A percentile compares a stretch with the other conserved stretches of the same genome.
phyloP scores from a whole-genome alignment of 2,888 invertebrate genomes.

The Drosophila imparisetae region DNA sequence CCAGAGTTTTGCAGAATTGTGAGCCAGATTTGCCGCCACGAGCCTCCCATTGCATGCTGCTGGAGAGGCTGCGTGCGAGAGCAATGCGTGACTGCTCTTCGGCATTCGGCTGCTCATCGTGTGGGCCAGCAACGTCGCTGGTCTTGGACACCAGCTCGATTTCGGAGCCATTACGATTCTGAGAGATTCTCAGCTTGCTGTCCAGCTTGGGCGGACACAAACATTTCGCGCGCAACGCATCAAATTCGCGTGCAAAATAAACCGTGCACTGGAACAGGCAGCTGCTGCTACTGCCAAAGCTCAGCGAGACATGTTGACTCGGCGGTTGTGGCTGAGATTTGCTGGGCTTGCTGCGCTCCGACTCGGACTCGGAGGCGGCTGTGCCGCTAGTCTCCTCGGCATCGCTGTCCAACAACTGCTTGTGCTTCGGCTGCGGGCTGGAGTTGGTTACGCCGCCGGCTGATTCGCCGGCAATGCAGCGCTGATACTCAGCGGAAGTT shows the following conservation, averaged over 20 bases:
- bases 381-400: constrained; percentile 67
- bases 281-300: constrained; percentile 88
- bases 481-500: constrained; percentile 89
- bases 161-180: constrained; percentile 78
- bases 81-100: constrained; percentile 87
- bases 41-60: constrained; percentile 96
- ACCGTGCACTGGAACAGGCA: constrained; percentile 95
- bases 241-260: constrained; percentile 96
- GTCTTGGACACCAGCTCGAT: constrained; percentile 82
- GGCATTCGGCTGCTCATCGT: constrained; percentile 72
- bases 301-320: constrained; percentile 86
- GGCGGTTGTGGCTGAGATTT: constrained; percentile 61
- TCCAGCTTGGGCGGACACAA: constrained; percentile 79
- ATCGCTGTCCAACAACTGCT: constrained; percentile 81
- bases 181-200: constrained; percentile 79
- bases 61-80: constrained; percentile 93
- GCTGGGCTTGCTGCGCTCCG: constrained; percentile 52
- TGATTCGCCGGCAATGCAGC: constrained; percentile 82
- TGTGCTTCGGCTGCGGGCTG: constrained; percentile 83
- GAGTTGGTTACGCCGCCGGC: constrained; percentile 41
- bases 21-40: constrained; percentile 99
- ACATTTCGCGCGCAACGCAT: constrained; percentile 88
- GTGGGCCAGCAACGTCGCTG: constrained; percentile 82
- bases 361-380: constrained; percentile 35
- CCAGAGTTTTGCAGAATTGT: constrained; percentile 96